Conservation (phyloP, 2,113 vertebrate genomes). For the Trachemys scripta region DNA sequence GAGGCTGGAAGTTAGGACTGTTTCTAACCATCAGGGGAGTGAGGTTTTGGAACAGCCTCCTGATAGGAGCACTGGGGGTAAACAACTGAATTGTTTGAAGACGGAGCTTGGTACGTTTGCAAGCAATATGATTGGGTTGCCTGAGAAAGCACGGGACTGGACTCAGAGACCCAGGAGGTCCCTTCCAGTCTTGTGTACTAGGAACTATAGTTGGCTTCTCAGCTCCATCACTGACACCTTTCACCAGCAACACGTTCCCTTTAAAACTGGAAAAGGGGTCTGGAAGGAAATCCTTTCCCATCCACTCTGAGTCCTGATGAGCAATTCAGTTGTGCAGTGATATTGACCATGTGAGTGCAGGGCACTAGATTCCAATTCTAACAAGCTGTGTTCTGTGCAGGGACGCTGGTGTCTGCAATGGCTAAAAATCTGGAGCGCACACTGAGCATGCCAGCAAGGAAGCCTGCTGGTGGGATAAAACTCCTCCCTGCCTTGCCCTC, state of each 20-base stretch:
- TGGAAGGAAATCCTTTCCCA: not conserved
- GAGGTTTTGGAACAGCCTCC: not conserved
- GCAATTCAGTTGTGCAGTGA: not conserved
- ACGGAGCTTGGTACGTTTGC: not conserved
- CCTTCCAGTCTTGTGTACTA: too few relatives aligned
- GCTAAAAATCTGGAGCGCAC: conserved; percentile 67
- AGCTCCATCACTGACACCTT: not conserved
- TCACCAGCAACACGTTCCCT: not conserved
- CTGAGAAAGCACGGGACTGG: not conserved
- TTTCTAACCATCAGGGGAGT: not conserved
- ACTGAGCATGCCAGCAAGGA: conserved; percentile 37
- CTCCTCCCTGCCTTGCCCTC: not conserved
- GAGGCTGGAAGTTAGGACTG: not conserved
- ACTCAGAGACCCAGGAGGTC: not conserved
- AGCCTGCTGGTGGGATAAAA: conserved; percentile 43
- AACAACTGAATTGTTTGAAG: not conserved
- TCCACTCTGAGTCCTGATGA: not conserved
- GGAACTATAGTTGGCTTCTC: not conserved
- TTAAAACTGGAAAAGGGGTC: not conserved
- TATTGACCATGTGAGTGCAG: not conserved
- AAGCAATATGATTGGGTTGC: not conserved
- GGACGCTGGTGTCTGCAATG: conserved; percentile 56
- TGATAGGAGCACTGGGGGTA: not conserved
- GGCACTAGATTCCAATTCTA: not conserved
- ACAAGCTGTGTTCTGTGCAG: conserved; percentile 22